phyloP scores from a whole-genome alignment of 2,797 vertebrate species.

The Chromis chromis region DNA sequence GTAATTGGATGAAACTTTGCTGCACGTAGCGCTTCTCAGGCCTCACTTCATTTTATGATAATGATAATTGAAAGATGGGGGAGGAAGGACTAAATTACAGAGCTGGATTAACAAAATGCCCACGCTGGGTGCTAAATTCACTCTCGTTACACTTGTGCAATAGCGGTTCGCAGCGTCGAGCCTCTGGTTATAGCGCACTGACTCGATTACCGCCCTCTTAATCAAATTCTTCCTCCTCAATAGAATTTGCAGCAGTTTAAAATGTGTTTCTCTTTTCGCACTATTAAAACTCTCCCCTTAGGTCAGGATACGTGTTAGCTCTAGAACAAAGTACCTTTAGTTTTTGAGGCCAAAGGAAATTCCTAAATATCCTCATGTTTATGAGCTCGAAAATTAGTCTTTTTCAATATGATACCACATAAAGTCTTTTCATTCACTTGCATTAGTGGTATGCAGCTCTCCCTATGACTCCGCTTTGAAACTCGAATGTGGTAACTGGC shows the following conservation, averaged over 20 bases:
- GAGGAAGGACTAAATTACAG: constrained; percentile 79
- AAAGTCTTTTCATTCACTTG: constrained; percentile 35
- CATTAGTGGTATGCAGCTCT: constrained; percentile 15
- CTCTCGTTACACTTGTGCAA: constrained; percentile 77
- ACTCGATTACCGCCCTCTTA: constrained; percentile 76
- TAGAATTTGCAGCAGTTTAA: constrained; percentile 75
- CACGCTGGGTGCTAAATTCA: constrained; percentile 73
- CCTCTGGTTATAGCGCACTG: constrained; percentile 76
- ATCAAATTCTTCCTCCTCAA: constrained; percentile 78
- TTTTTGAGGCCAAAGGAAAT: constrained; percentile 56
- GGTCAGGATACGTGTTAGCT: constrained; percentile 54
- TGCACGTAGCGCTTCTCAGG: constrained; percentile 76
- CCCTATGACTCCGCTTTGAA: constrained; percentile 1
- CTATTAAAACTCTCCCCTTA: constrained; percentile 61
- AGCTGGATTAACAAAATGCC: constrained; percentile 81
- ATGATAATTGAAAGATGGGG: constrained; percentile 85
- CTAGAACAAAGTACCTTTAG: constrained; percentile 56
- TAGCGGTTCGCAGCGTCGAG: constrained; percentile 63
- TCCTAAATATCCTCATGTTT: constrained; percentile 48
- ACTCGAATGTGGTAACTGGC: constrained; percentile 25
- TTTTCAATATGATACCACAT: constrained; percentile 32
- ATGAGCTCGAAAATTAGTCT: constrained; percentile 41
- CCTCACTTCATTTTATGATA: constrained; percentile 84
- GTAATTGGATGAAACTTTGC: constrained; percentile 85
- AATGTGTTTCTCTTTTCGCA: constrained; percentile 65